Evolutionary conservation across 1,140 invertebrate genomes (phyloP).

Genomic region (Rhagoletis pomonella): DNA sequence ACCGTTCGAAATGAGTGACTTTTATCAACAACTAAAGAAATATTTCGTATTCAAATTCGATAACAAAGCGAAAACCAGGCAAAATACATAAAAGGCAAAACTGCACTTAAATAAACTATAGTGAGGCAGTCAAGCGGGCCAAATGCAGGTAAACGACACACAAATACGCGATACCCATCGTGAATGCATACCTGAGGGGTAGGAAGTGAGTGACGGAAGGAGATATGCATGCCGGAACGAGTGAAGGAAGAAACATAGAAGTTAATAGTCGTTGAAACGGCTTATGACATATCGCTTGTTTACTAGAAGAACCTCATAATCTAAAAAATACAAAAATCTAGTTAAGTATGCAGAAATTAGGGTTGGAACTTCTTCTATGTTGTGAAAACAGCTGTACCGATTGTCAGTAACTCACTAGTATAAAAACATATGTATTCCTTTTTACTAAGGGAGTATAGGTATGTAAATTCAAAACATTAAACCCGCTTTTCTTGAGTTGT

Average conservation of each 20-base stretch:
- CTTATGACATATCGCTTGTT: not conserved
- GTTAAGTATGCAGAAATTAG: too few relatives aligned
- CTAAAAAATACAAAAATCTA: too few relatives aligned
- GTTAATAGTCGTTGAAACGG: conserved; percentile 39
- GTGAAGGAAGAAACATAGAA: not conserved
- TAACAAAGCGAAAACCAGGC: conserved; percentile 50
- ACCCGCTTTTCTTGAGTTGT: too few relatives aligned
- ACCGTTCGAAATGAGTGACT: conserved; percentile 26
- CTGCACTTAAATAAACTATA: conserved; percentile 46
- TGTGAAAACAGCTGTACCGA: too few relatives aligned
- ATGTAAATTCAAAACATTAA: too few relatives aligned
- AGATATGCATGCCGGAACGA: conserved; percentile 13
- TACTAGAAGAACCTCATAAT: too few relatives aligned
- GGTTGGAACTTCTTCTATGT: too few relatives aligned
- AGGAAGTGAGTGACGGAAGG: conserved; percentile 43
- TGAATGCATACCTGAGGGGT: not conserved
- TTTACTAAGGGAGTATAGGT: too few relatives aligned
- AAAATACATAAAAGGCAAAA: conserved; percentile 49
- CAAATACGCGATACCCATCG: too few relatives aligned
- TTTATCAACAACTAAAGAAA: conserved; percentile 49
- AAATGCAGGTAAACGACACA: conserved; percentile 25
- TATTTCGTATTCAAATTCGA: conserved; percentile 52
- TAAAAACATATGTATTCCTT: too few relatives aligned
- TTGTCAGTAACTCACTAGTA: too few relatives aligned
- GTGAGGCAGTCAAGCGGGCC: conserved; percentile 31